Base-by-base conservation (phyloP, 2,797 vertebrate species). In the Sebastes baramenuke region DNA sequence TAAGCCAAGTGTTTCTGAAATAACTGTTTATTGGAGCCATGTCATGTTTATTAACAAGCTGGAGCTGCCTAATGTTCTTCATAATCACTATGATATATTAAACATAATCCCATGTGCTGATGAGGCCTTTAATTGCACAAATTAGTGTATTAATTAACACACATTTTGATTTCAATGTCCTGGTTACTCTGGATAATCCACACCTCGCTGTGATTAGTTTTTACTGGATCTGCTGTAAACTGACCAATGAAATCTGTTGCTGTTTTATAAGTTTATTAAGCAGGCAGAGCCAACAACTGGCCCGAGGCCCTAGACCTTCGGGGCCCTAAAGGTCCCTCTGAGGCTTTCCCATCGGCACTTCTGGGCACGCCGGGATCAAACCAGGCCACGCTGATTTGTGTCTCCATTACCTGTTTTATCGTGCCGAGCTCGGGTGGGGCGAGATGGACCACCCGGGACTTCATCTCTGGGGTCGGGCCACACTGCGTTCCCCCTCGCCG, bases 91-190 rank as follows among this genome's bases (percentile, higher is more conserved):
- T 66, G 8, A 73, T 67, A 56, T 71, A 72, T 81, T 24, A 46
- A 67, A 79, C 52, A 73, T 78, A 77, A 79, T 79, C 79, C 72
- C 30, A 62, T 49, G 66, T 16, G 71, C 67, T 34, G 67, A 78
- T 74, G 65, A 77, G 52, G 75, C 61, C 64, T 66, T 75, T 80
- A 79, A 75, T 54, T 82, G 55, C 42, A 69, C 58, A 62, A 56
- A 81, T 85, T 75, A 81, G 14, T 6, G 9, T 5, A 32, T 49
- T 66, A 54, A 59, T 76, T 54, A 54, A 12, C 2, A 72, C 54
- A 24, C 65, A 1, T 32, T 12, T 72, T 36, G 22, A 3, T 67
- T 54, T n/a, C 1, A 46, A 4, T 55, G 27, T 59, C 22, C 32
- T 70, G 38, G n/a, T 69, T 75, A 32, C 12, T 69, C 8, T 66